A percentile compares a stretch with the other conserved stretches of the same genome.
Conservation (phyloP, 2,797 vertebrate species). For the Cryptoblepharus egeriae region DNA sequence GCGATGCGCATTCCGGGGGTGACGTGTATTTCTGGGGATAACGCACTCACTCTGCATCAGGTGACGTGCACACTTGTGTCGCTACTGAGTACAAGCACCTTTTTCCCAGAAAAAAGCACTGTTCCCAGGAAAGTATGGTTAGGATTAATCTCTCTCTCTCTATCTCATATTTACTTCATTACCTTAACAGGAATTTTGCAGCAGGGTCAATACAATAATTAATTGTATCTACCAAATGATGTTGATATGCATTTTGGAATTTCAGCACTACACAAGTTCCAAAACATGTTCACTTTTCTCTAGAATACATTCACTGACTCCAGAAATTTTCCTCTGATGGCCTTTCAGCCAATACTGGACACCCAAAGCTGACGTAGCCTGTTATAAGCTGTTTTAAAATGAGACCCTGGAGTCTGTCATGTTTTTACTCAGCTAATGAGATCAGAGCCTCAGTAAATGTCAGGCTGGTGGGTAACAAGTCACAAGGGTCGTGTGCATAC, state of each 20-base stretch:
- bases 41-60: too few species aligned
- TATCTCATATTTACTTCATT: too few species aligned
- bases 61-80: too few species aligned
- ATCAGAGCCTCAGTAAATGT: conserved; percentile 45
- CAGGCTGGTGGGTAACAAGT: conserved; percentile 6
- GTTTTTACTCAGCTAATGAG: conserved; percentile 62
- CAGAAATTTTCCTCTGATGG: conserved; percentile 26
- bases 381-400: conserved; percentile 49
- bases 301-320: conserved; percentile 22
- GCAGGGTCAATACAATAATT: too few species aligned
- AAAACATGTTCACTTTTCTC: not conserved
- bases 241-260: not conserved
- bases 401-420: conserved; percentile 41
- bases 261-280: not conserved
- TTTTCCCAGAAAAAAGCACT: too few species aligned
- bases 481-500: conserved; percentile 34
- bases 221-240: too few species aligned
- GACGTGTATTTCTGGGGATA: too few species aligned
- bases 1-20: too few species aligned
- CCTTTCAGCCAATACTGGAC: conserved; percentile 31
- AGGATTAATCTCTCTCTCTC: too few species aligned
- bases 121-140: too few species aligned
- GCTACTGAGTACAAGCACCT: too few species aligned
- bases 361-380: conserved; percentile 8
- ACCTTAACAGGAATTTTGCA: too few species aligned